A percentile compares a stretch with the other conserved stretches of the same genome.
These are phyloP conservation scores for Muscicapa striata DNA, from an alignment of 2,797 vertebrate species.

Conservation along the genomic window DNA sequence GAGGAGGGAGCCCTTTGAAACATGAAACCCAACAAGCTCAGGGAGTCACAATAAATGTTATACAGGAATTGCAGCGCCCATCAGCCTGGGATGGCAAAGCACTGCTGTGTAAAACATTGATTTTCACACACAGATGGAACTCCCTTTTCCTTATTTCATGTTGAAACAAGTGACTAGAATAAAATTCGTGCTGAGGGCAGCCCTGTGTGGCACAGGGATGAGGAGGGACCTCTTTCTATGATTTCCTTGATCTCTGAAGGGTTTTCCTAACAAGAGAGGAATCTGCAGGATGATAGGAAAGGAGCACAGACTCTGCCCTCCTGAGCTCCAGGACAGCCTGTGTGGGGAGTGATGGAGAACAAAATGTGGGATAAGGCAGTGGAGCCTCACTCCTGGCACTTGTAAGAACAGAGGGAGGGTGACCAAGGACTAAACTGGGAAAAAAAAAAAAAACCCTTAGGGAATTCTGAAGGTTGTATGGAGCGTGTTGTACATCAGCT, in stretches of 20 bases:
- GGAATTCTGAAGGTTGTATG: not conserved
- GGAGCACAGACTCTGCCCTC: not conserved
- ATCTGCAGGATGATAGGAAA: not conserved
- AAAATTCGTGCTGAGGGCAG: not conserved
- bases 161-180: not conserved
- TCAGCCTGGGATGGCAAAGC: not conserved
- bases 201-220: not conserved
- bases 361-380: fast-evolving
- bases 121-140: conserved; percentile 46
- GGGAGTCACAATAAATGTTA: conserved; percentile 14
- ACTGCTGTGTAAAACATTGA: conserved; percentile 6
- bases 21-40: not conserved
- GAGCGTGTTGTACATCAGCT: not conserved
- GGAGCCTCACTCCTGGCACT: not conserved
- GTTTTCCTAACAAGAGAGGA: not conserved
- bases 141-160: not conserved
- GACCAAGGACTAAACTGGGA: not conserved
- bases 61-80: not conserved
- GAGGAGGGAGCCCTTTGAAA: conserved; percentile 30
- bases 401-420: not conserved
- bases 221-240: not conserved
- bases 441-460: not conserved
- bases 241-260: not conserved
- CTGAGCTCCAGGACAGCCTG: not conserved
- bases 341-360: not conserved